phyloP scores from a whole-genome alignment of 92 coral and sea anemone species.

The Heteractis magnifica region DNA sequence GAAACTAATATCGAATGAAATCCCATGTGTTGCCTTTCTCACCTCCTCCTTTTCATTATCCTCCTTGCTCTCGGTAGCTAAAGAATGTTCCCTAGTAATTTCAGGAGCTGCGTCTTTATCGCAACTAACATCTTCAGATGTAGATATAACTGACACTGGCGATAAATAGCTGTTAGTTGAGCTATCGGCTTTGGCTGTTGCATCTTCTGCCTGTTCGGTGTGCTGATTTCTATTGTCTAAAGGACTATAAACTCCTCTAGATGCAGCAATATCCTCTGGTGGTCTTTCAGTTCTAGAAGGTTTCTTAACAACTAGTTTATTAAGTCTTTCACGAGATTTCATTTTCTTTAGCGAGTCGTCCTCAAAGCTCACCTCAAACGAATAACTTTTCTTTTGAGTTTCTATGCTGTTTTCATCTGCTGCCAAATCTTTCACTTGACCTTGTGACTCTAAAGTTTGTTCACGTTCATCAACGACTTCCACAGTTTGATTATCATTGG shows the following conservation, averaged over 20 bases:
- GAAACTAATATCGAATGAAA: conserved; percentile 33
- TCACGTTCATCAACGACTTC: not conserved
- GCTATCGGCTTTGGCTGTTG: not conserved
- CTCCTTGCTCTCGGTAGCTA: not conserved
- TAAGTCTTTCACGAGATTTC: not conserved
- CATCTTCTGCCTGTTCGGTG: not conserved
- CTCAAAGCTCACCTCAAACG: conserved; percentile 36
- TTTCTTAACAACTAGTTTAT: not conserved
- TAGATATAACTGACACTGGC: not conserved
- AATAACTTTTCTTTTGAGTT: not conserved
- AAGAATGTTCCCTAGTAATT: not conserved
- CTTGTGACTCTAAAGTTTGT: not conserved
- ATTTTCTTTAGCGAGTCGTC: conserved; percentile 24
- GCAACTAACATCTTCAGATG: not conserved
- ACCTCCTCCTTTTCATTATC: not conserved
- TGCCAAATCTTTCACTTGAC: not conserved
- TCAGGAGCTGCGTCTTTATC: not conserved
- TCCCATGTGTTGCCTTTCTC: conserved; percentile 9
- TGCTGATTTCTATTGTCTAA: not conserved
- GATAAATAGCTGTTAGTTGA: not conserved
- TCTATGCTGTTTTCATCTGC: not conserved
- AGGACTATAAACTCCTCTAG: not conserved
- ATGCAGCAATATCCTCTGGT: not conserved
- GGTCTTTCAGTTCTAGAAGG: not conserved
- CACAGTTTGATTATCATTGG: not conserved